Evolutionary conservation across 2,797 vertebrate species (phyloP), one percentile per base, ranked within the genome.

Genomic region (Melanotaenia trifasciata): DNA sequence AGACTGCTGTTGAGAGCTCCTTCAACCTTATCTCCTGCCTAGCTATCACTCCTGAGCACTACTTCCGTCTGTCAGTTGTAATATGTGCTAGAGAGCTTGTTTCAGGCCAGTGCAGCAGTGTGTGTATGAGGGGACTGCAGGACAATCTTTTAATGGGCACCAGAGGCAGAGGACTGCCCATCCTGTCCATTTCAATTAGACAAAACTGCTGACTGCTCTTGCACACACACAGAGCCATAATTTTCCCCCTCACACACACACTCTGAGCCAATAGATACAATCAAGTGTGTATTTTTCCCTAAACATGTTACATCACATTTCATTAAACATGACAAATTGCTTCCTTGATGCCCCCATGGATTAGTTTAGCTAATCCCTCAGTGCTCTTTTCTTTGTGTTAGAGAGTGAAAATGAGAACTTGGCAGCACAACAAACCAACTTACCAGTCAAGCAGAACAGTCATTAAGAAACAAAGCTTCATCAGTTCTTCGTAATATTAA

Each of bases 101-200:
- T 60, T 82, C 32, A 58, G 64, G 45, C 72, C 64, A n/a, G 26
- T 80, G 81, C 81, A 67, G 73, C 63, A 65, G 67, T 71, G 69
- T 40, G 70, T 45, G 60, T 47, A 53, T 5, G 14, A 10, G 58
- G 47, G 56, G 24, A 64, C 83, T 80, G 73, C 83, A 77, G 89
- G 81, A 92, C 87, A 90, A 85, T 90, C 76, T 85, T 89, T 88
- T 89, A 91, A 87, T 83, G 78, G 83, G 77, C 78, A 77, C 69
- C 75, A n/a, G 69, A 74, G 76, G 67, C 65, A 0, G 63, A 83
- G 67, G 64, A 77, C 85, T 69, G 80, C 54, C 80, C 79, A 71
- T 84, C 77, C 84, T 78, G 86, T 88, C 88, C 87, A 89, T 89
- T 92, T 91, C 80, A 91, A 91, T 94, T 88, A 88, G 75, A 84